Evolutionary conservation across 2,797 vertebrate species (phyloP).

Genomic region (Bovichtus variegatus): DNA sequence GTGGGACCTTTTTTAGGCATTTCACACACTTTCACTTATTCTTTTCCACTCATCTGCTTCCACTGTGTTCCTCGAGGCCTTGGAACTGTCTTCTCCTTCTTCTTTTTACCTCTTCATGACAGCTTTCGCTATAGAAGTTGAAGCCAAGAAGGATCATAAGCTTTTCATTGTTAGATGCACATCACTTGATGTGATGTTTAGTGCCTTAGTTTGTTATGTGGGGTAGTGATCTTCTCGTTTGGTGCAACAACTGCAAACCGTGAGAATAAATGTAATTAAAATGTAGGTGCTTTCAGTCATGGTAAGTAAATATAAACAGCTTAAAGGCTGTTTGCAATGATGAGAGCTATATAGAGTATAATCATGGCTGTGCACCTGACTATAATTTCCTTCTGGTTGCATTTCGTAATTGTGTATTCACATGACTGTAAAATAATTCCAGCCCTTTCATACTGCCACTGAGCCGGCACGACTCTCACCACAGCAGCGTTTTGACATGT

Average conservation of each 20-base stretch:
- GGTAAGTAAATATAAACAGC: conserved; percentile 30
- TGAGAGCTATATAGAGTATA: not conserved
- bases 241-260: not conserved
- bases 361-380: conserved; percentile 7
- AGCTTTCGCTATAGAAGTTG: not conserved
- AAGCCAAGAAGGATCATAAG: conserved; percentile 1
- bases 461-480: not conserved
- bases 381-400: not conserved
- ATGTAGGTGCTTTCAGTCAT: conserved; percentile 23
- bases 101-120: not conserved
- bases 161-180: not conserved
- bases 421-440: not conserved
- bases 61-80: not conserved
- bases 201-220: conserved; percentile 2
- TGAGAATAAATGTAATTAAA: conserved; percentile 18
- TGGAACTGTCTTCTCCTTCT: not conserved
- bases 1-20: not conserved
- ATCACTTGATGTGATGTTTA: conserved; percentile 6
- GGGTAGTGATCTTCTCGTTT: not conserved
- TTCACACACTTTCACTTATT: not conserved
- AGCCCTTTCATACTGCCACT: not conserved
- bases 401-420: conserved; percentile 17
- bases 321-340: conserved; percentile 18
- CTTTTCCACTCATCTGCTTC: not conserved
- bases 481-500: not conserved